These are phyloP conservation scores for Gopherus flavomarginatus DNA, from an alignment of 2,113 vertebrate species.

Conservation along the genomic window DNA sequence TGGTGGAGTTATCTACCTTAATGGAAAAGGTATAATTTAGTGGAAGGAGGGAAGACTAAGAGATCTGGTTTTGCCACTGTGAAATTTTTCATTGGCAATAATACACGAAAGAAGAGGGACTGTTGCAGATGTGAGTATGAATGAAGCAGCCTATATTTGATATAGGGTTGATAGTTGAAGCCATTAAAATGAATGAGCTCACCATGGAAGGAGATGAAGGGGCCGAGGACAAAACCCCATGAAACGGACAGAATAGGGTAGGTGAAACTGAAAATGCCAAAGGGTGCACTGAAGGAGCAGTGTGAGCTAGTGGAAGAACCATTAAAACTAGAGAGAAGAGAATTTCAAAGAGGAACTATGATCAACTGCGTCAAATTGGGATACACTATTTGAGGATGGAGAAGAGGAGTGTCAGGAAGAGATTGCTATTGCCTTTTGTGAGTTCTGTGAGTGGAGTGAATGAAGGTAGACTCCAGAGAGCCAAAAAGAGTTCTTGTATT, in stretches of 20 bases:
- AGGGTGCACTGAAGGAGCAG: neutral
- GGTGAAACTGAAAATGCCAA: neutral
- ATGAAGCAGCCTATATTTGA: neutral
- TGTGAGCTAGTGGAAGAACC: neutral
- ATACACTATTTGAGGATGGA: neutral
- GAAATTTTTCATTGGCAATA: too few relatives aligned
- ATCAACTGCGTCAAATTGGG: neutral
- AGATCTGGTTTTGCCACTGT: too few relatives aligned
- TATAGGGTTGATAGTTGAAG: neutral
- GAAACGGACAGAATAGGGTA: neutral
- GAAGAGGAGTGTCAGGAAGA: neutral
- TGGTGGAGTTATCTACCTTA: neutral
- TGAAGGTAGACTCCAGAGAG: neutral
- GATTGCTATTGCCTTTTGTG: neutral
- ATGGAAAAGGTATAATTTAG: neutral
- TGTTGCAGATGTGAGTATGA: neutral
- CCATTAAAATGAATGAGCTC: neutral
- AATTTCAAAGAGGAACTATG: neutral
- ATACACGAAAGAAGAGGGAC: too few relatives aligned
- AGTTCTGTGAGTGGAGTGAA: neutral
- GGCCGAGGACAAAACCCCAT: neutral
- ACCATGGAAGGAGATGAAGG: neutral
- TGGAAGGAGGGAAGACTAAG: neutral
- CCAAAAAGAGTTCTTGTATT: neutral
- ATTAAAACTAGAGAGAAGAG: neutral